These are phyloP conservation scores for Umimayanthus chanpuru DNA, from an alignment of 92 coral and sea anemone species.

Conservation along the genomic window DNA sequence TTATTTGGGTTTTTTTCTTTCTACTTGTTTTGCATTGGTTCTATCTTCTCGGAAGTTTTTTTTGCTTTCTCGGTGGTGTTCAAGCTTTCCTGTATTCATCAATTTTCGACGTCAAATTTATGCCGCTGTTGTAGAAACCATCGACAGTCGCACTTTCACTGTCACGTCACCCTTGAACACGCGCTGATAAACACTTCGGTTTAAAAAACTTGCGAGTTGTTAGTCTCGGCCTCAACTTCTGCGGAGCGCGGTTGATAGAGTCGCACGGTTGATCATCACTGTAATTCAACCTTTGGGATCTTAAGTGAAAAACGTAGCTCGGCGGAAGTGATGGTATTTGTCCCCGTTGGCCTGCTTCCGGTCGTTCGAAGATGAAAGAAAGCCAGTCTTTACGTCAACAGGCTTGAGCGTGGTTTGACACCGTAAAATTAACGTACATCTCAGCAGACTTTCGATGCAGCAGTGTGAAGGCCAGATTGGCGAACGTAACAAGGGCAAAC, in stretches of 20 bases:
- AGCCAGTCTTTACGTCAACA: constrained; percentile 59
- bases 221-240: background rate
- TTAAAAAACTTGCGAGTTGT: background rate
- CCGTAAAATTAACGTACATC: background rate
- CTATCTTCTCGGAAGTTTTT: background rate
- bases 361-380: constrained; percentile 57
- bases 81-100: background rate
- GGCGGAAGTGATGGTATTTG: constrained; percentile 74
- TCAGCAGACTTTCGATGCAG: background rate
- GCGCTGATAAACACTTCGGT: background rate
- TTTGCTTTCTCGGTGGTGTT: constrained; percentile 7
- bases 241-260: background rate
- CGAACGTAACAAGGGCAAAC: constrained; percentile 14
- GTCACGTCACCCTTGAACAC: background rate
- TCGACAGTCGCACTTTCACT: background rate
- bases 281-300: no score
- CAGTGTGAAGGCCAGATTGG: background rate
- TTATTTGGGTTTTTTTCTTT: constrained; percentile 4
- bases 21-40: constrained; percentile 4
- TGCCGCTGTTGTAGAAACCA: background rate
- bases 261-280: no score
- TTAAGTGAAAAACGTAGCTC: no score
- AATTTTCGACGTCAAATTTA: background rate
- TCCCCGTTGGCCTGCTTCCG: constrained; percentile 86
- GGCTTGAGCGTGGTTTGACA: background rate